Percentiles rank a stretch among this genome's conserved stretches.
Evolutionary conservation across 2,888 invertebrate species (phyloP).

Genomic region (Macrosoma leucophasiata): DNA sequence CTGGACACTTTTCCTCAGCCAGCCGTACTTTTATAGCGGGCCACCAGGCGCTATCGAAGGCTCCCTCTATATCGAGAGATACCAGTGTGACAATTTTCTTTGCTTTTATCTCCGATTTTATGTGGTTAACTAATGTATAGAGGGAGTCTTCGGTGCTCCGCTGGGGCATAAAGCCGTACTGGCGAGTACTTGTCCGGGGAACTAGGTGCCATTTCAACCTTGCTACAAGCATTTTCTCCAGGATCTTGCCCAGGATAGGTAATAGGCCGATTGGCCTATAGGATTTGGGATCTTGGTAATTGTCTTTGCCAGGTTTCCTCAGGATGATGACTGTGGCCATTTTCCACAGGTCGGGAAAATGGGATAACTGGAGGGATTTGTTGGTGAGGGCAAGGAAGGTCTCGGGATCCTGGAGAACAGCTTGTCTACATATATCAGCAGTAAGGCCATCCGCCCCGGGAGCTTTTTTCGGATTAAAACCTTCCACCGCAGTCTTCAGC

Average conservation of each 20-base stretch:
- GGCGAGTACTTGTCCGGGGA: slow-evolving; percentile 8
- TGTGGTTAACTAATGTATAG: slow-evolving; percentile 3
- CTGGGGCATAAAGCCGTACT: slow-evolving; percentile 18
- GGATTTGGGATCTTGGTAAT: slow-evolving; percentile 9
- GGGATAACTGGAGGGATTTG: too few species aligned
- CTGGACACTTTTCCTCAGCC: slow-evolving; percentile 11
- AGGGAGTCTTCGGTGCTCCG: slow-evolving; percentile 7
- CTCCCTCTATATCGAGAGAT: slow-evolving; percentile 8
- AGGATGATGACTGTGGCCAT: too few species aligned
- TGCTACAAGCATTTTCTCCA: slow-evolving; percentile 8
- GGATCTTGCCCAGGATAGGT: slow-evolving; percentile 9
- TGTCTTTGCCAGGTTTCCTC: too few species aligned
- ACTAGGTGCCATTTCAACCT: slow-evolving; percentile 13
- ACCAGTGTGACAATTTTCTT: too few species aligned
- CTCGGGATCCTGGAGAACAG: too few species aligned
- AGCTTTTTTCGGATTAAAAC: not conserved
- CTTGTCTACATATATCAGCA: too few species aligned
- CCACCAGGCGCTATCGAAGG: slow-evolving; percentile 13
- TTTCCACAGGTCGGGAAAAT: too few species aligned
- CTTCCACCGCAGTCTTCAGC: too few species aligned
- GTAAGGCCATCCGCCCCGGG: not conserved
- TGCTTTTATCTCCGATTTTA: too few species aligned
- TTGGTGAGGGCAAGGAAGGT: too few species aligned
- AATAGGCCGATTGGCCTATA: slow-evolving; percentile 18
- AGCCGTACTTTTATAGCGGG: slow-evolving; percentile 6